Evolutionary conservation across 2,888 invertebrate genomes (phyloP).

Genomic region (Andrena flavipes): DNA sequence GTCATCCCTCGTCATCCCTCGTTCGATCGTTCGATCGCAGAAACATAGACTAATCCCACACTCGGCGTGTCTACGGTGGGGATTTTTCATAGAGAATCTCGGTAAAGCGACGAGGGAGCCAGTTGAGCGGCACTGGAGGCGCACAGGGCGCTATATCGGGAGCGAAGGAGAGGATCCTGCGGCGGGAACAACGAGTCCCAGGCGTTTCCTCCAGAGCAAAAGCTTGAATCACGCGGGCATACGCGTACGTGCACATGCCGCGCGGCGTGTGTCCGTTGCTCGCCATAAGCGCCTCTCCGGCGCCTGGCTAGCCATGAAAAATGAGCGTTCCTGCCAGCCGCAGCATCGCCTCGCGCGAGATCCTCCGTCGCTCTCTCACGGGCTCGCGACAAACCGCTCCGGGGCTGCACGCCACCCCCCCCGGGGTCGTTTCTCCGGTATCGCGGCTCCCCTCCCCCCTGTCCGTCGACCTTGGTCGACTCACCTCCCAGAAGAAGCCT

Average conservation of each 20-base stretch:
- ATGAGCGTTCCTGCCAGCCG: conserved; percentile 76
- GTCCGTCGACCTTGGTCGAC: neutral
- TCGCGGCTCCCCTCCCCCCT: no score
- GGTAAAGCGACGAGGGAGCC: neutral
- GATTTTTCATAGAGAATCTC: no score
- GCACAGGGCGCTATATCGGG: conserved; percentile 37
- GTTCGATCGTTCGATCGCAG: no score
- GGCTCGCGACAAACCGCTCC: neutral
- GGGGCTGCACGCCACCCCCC: neutral
- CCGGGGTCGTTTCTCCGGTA: neutral
- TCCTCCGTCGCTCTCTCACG: neutral
- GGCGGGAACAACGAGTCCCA: conserved; percentile 53
- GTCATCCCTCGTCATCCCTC: no score
- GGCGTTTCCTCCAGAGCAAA: conserved; percentile 59
- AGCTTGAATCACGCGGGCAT: conserved; percentile 43
- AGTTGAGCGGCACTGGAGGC: conserved; percentile 12
- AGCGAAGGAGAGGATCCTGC: conserved; percentile 56
- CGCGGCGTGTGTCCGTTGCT: conserved; percentile 22
- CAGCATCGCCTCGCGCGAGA: conserved; percentile 50
- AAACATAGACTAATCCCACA: no score
- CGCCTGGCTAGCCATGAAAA: conserved; percentile 79
- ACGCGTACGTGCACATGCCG: conserved; percentile 6
- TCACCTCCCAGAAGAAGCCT: neutral
- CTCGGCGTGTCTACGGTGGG: no score
- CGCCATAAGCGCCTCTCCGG: conserved; percentile 73